These are phyloP conservation scores for Balaenoptera acutorostrata DNA, from an alignment of 2,113 vertebrate species.

Conservation along the genomic window DNA sequence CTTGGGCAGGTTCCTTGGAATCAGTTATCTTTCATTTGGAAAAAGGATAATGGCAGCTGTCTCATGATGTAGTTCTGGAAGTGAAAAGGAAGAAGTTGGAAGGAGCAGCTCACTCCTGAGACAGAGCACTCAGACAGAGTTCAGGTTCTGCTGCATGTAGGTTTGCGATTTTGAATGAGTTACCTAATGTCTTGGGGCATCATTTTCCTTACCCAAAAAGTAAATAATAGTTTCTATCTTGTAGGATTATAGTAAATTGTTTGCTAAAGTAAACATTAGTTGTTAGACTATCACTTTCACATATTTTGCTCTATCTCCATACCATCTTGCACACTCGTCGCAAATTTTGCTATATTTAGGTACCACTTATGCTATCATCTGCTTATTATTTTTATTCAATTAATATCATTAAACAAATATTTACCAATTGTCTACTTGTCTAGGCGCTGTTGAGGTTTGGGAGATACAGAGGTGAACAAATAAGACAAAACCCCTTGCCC, in stretches of 20 bases:
- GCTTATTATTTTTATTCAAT: neutral
- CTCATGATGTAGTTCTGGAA: neutral
- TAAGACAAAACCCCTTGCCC: neutral
- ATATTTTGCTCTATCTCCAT: neutral
- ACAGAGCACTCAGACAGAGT: neutral
- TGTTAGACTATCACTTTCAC: fast-evolving
- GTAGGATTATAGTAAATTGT: neutral
- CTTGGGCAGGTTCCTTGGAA: neutral
- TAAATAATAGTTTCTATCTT: neutral
- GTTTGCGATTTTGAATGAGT: neutral
- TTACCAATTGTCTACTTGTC: neutral
- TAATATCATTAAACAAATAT: neutral
- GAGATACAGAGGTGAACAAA: neutral
- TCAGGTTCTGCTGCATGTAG: neutral
- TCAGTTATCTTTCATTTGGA: neutral
- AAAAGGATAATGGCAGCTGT: neutral
- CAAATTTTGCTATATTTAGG: neutral
- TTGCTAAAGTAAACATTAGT: too few relatives aligned
- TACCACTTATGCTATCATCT: neutral
- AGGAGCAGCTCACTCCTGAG: neutral
- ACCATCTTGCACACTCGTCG: too few relatives aligned
- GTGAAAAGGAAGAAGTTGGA: neutral
- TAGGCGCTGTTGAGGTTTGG: neutral
- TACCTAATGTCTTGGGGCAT: neutral
- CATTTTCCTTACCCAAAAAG: neutral